Evolutionary conservation across 1,140 invertebrate genomes (phyloP).

Genomic region (Colletes gigas): DNA sequence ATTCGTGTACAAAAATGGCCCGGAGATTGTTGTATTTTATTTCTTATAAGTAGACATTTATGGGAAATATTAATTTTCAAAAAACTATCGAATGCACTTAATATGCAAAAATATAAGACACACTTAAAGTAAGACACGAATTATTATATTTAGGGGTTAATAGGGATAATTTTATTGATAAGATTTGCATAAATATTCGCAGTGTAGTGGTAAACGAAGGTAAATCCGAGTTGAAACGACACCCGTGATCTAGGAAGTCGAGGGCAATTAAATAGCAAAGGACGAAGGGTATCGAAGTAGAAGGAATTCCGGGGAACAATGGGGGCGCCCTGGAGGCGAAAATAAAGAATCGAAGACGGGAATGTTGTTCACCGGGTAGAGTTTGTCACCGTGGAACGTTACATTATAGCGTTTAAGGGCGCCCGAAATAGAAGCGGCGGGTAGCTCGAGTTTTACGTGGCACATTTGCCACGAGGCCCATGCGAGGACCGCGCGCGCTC

Average conservation of each 20-base stretch:
- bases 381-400: slow-evolving; percentile 72
- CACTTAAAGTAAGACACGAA: no score
- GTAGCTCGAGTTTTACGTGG: slow-evolving; percentile 60
- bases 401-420: slow-evolving; percentile 57
- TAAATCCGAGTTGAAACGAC: not conserved
- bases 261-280: slow-evolving; percentile 27
- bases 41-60: no score
- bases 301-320: slow-evolving; percentile 36
- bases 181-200: no score
- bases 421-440: slow-evolving; percentile 60
- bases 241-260: not conserved
- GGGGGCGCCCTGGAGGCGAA: slow-evolving; percentile 43
- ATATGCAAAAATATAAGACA: no score
- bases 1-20: no score
- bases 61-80: no score
- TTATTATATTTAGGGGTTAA: no score
- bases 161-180: no score
- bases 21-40: no score
- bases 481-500: not conserved
- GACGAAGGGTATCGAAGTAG: not conserved
- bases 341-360: slow-evolving; percentile 48
- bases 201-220: no score
- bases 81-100: no score
- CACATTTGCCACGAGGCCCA: slow-evolving; percentile 61
- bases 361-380: slow-evolving; percentile 69